A percentile compares a stretch with the other conserved stretches of the same genome.
phyloP scores from a whole-genome alignment of 1,140 invertebrate species.

The Drosophila orosa region DNA sequence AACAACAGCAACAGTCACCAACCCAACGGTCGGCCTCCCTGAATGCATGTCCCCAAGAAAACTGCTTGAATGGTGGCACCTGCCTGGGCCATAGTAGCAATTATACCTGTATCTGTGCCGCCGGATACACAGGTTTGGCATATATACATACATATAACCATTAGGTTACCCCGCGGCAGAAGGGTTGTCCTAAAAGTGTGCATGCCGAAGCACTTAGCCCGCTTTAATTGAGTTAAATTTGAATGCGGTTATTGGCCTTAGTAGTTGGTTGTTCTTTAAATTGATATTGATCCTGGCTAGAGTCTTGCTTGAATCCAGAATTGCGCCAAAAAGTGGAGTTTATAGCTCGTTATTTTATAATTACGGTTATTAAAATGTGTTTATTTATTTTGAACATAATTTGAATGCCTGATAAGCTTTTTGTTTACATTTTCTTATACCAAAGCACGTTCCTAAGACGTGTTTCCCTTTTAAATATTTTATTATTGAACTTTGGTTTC shows the following conservation, averaged over 20 bases:
- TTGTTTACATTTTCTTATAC: not conserved
- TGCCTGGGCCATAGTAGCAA: constrained; percentile 84
- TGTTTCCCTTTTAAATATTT: not conserved
- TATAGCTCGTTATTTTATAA: not conserved
- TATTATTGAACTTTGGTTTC: not conserved
- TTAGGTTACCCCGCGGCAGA: constrained; percentile 15
- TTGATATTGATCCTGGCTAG: constrained; percentile 3
- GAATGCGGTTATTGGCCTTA: constrained; percentile 37
- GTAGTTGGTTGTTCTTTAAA: constrained; percentile 11
- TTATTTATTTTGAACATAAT: not conserved
- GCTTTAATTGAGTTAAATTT: constrained; percentile 24
- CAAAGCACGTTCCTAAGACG: constrained; percentile 7
- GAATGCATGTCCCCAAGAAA: constrained; percentile 83
- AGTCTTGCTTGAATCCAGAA: not conserved
- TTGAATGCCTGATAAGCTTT: too few relatives aligned
- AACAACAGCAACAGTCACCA: constrained; percentile 52
- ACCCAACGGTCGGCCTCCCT: constrained; percentile 76
- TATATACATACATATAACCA: constrained; percentile 19
- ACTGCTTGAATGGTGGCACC: constrained; percentile 84
- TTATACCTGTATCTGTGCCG: constrained; percentile 86
- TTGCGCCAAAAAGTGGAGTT: not conserved
- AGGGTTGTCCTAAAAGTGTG: constrained; percentile 66
- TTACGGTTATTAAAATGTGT: not conserved
- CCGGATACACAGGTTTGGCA: constrained; percentile 85
- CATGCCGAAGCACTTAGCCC: constrained; percentile 8